A percentile compares a stretch with the other conserved stretches of the same genome.
phyloP scores from a whole-genome alignment of 2,113 vertebrate genomes.

The Callorhinus ursinus region DNA sequence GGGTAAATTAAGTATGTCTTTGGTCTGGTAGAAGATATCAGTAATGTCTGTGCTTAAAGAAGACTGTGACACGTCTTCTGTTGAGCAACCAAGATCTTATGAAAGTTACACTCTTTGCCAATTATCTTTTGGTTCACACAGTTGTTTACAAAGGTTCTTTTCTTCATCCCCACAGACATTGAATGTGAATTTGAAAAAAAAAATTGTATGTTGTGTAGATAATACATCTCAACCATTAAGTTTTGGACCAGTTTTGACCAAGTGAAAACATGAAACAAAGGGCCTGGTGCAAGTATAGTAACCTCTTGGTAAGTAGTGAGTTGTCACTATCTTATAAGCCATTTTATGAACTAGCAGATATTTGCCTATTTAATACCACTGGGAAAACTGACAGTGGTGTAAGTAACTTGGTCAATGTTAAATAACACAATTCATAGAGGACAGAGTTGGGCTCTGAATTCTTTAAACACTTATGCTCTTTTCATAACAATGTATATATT shows the following conservation, averaged over 20 bases:
- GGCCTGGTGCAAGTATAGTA: neutral
- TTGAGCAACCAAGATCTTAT: neutral
- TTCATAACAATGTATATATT: neutral
- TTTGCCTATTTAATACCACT: neutral
- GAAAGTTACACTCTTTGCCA: neutral
- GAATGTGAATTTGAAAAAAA: neutral
- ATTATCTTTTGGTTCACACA: neutral
- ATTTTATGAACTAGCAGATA: neutral
- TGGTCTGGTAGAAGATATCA: neutral
- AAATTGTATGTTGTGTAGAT: neutral
- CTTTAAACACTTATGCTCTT: neutral
- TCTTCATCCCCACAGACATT: neutral
- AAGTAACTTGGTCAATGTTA: neutral
- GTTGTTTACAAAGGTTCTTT: constrained; percentile 21
- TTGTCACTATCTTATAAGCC: neutral
- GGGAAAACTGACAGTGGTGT: neutral
- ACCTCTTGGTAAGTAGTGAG: neutral
- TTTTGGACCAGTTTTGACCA: constrained; percentile 7
- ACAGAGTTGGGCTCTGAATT: neutral
- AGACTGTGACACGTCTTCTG: neutral
- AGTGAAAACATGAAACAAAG: neutral
- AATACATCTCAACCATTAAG: neutral
- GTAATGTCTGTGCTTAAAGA: neutral
- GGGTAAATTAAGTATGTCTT: neutral
- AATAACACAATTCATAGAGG: neutral